phyloP scores from a whole-genome alignment of 2,113 vertebrate genomes.

The Eubucco bourcierii region DNA sequence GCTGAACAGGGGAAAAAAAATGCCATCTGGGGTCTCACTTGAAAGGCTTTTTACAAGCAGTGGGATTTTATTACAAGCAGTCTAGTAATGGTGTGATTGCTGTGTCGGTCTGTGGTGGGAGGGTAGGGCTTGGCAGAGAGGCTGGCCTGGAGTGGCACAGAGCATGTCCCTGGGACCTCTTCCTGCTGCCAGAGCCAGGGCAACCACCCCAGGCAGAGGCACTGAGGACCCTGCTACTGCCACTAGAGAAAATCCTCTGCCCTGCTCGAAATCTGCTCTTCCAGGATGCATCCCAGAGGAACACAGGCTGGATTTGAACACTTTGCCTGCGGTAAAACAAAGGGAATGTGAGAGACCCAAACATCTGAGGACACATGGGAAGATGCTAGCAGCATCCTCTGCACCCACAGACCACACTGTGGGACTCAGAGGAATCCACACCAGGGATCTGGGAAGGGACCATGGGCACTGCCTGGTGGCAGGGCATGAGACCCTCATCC shows the following conservation, averaged over 20 bases:
- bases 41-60: conserved; percentile 29
- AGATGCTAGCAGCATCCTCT: neutral
- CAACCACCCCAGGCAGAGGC: neutral
- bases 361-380: neutral
- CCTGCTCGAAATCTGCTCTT: neutral
- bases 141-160: neutral
- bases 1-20: neutral
- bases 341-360: neutral
- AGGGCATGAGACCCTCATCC: neutral
- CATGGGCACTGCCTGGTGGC: accelerated
- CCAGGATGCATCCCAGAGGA: neutral
- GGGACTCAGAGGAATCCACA: neutral
- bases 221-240: accelerated
- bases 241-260: neutral
- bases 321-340: neutral
- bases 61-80: conserved; percentile 21
- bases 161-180: neutral
- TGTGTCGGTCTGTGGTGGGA: neutral
- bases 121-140: accelerated
- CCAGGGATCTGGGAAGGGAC: neutral
- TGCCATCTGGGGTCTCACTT: conserved; percentile 33
- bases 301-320: neutral
- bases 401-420: accelerated
- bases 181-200: neutral
- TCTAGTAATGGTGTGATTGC: neutral